Conservation (phyloP, 53 echinoderm and acorn worm genomes). For the Stichopus horrens region DNA sequence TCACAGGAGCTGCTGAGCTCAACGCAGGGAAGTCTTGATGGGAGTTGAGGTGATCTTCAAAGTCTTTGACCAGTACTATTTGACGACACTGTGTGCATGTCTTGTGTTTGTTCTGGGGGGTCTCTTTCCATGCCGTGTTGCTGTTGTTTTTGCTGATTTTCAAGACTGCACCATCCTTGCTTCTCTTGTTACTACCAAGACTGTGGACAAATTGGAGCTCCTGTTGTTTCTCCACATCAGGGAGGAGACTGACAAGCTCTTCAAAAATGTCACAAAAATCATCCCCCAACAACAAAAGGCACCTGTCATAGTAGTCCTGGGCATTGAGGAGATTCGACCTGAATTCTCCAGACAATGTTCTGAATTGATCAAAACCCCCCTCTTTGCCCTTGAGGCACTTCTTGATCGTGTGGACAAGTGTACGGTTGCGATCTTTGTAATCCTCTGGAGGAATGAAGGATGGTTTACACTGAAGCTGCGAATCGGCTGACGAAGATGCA, state of each 20-base stretch:
- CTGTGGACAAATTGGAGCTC: slow-evolving; percentile 74
- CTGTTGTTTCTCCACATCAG: slow-evolving; percentile 82
- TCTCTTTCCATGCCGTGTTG: slow-evolving; percentile 48
- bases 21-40: slow-evolving; percentile 85
- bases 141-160: slow-evolving; percentile 59
- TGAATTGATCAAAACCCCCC: slow-evolving; percentile 72
- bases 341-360: slow-evolving; percentile 72
- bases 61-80: slow-evolving; percentile 53
- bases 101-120: slow-evolving; percentile 42
- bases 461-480: neutral
- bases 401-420: slow-evolving; percentile 67
- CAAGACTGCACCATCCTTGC: slow-evolving; percentile 50
- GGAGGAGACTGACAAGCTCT: slow-evolving; percentile 88
- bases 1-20: neutral
- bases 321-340: slow-evolving; percentile 60
- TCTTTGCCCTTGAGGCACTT: slow-evolving; percentile 56
- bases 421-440: slow-evolving; percentile 77
- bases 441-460: slow-evolving; percentile 25
- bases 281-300: slow-evolving; percentile 66
- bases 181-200: slow-evolving; percentile 35
- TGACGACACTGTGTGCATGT: slow-evolving; percentile 72
- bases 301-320: slow-evolving; percentile 65
- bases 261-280: slow-evolving; percentile 75
- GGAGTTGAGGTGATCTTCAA: slow-evolving; percentile 65
- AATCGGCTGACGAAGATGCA: slow-evolving; percentile 27